phyloP scores from a whole-genome alignment of 2,888 invertebrate species.

The Dicycla oo region DNA sequence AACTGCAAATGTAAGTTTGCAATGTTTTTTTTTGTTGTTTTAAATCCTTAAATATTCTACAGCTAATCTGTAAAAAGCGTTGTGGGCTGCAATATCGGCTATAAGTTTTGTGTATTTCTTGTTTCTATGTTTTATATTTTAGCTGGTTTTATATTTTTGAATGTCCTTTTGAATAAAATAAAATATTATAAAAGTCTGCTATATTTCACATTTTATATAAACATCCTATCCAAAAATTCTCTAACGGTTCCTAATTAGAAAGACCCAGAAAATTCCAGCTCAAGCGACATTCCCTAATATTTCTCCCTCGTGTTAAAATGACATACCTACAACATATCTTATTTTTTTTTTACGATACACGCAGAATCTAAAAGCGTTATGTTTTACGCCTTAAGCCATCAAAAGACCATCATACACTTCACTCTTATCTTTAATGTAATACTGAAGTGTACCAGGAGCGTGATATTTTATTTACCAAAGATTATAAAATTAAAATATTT shows the following conservation, averaged over 20 bases:
- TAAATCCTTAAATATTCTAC: no score
- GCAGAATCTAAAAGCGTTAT: conserved; percentile 29
- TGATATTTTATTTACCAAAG: neutral
- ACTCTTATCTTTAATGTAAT: conserved; percentile 46
- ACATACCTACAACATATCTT: conserved; percentile 2
- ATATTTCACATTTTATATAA: no score
- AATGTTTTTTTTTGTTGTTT: no score
- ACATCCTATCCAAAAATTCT: neutral
- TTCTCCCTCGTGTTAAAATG: neutral
- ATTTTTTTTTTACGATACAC: conserved; percentile 40
- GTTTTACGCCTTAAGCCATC: conserved; percentile 44
- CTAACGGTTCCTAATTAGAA: neutral
- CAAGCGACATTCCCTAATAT: neutral
- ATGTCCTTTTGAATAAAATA: no score
- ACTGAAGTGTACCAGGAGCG: neutral
- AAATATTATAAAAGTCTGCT: no score
- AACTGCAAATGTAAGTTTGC: no score
- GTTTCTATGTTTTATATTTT: no score
- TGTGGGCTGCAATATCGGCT: no score
- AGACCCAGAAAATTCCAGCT: neutral
- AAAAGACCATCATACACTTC: conserved; percentile 40
- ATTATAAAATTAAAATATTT: no score
- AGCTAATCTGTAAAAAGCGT: no score
- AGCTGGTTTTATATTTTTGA: no score
- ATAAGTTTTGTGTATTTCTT: no score